Evolutionary conservation across 1,140 invertebrate genomes (phyloP).

Genomic region (Cardiocondyla obscurior): DNA sequence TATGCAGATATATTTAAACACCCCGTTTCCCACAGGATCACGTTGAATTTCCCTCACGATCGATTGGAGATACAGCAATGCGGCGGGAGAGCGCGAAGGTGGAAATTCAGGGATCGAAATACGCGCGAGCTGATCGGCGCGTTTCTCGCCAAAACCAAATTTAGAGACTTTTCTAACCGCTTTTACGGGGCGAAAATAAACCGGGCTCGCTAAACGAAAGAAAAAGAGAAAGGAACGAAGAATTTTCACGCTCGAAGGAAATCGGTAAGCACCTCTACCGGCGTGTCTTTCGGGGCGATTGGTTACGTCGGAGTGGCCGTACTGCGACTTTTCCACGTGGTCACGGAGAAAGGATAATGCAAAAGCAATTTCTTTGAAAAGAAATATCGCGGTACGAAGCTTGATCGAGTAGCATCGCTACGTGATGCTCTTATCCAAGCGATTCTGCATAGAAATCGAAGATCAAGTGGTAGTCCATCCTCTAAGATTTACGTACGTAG

Average conservation of each 20-base stretch:
- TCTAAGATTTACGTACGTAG: conserved; percentile 14
- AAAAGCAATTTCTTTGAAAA: conserved; percentile 50
- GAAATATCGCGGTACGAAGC: conserved; percentile 27
- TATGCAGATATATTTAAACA: conserved; percentile 43
- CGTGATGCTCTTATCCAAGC: neutral
- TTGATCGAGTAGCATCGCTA: conserved; percentile 28
- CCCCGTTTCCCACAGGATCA: neutral
- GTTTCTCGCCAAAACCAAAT: conserved; percentile 10
- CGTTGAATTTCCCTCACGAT: conserved; percentile 30
- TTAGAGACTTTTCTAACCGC: conserved; percentile 9
- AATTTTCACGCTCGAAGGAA: neutral
- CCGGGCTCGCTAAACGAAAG: neutral
- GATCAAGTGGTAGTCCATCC: neutral
- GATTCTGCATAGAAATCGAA: conserved; percentile 1
- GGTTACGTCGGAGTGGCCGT: conserved; percentile 12
- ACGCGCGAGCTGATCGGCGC: neutral
- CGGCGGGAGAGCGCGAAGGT: neutral
- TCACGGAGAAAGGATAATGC: conserved; percentile 25
- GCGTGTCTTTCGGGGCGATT: neutral
- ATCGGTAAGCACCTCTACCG: neutral
- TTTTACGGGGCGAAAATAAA: conserved; percentile 6
- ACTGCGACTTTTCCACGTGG: conserved; percentile 22
- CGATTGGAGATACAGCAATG: conserved; percentile 21
- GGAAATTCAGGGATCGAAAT: conserved; percentile 17
- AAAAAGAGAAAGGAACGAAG: neutral